Evolutionary conservation across 2,888 invertebrate species (phyloP), one percentile per base, ranked within the genome.

Genomic region (Buathra laborator): DNA sequence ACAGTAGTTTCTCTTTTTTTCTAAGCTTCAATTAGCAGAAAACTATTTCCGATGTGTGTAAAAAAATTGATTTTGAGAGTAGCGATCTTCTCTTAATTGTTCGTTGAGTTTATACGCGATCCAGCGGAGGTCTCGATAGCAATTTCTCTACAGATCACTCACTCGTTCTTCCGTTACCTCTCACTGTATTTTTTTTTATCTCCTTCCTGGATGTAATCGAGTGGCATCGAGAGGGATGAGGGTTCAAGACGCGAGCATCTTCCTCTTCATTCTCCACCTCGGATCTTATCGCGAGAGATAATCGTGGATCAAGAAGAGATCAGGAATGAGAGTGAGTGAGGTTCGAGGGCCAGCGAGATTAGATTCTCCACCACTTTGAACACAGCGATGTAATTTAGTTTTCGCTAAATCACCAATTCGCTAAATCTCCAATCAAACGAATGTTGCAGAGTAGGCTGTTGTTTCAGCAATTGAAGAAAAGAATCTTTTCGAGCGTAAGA

Each of bases 281-380:
- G 29, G 78, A 74, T 78, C 62, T 29, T 83, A 79, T 78, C 83
- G 62, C 74, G 29, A 46, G 19, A 71, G 78, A 64, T 74, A 74
- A 83, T 83, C 78, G 48, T 70, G 48, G 74, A 75, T 83, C 68
- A 66, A 46, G 78, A 74, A 51, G 44, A 48, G 16, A 74, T 74
- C 32, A 44, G 44, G 32, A 64, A 48, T 29, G 56, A 48, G 72
- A 51, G 72, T 62, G 62, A 71, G 70, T 16, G 56, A 75, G 64
- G 53, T 51, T 51, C 19, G 62, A 48, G 62, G 16, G 29, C 43
- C 12, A 37, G 68, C 64, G 71, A 51, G 43, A 37, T 59, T 44
- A 74, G 43, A 32, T 48, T 68, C 29, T 46, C 12, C 29, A 46
- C 59, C 12, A n/a, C 51, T 46, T 59, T 12, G 24, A n/a, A 59